phyloP scores from a whole-genome alignment of 2,797 vertebrate genomes.

The Pipistrellus pygmaeus region DNA sequence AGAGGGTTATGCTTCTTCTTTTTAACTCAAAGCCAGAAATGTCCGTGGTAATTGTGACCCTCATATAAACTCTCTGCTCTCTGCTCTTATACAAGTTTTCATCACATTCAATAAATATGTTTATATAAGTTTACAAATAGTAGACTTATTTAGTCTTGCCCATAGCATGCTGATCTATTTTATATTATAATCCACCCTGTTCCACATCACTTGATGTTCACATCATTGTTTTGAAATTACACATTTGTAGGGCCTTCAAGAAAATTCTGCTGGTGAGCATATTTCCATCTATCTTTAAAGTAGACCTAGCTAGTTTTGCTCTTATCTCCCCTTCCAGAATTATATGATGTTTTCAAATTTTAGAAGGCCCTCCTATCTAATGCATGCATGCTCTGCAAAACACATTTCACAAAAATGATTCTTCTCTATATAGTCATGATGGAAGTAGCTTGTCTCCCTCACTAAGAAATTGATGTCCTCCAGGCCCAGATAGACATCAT shows the following conservation, averaged over 20 bases:
- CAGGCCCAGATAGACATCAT: neutral
- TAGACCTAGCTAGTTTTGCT: neutral
- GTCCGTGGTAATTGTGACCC: neutral
- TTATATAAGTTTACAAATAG: slow-evolving; percentile 24
- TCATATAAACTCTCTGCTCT: neutral
- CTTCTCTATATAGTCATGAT: neutral
- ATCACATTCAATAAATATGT: neutral
- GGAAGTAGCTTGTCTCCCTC: neutral
- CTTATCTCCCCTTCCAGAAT: slow-evolving; percentile 25
- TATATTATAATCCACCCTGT: neutral
- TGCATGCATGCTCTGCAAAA: neutral
- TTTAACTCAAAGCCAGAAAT: slow-evolving; percentile 45
- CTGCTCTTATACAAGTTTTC: neutral
- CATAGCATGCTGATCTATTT: neutral
- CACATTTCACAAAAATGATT: slow-evolving; percentile 11
- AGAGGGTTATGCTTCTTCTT: neutral
- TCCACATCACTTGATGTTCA: neutral
- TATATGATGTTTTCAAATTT: neutral
- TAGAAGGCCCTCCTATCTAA: neutral
- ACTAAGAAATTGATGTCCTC: neutral
- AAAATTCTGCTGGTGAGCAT: neutral
- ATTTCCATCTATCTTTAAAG: neutral
- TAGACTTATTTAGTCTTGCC: neutral
- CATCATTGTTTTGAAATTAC: slow-evolving; percentile 15
- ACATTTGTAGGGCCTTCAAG: neutral